Base-by-base conservation (phyloP, 2,888 invertebrate species). In the Eudasyphora cyanicolor region DNA sequence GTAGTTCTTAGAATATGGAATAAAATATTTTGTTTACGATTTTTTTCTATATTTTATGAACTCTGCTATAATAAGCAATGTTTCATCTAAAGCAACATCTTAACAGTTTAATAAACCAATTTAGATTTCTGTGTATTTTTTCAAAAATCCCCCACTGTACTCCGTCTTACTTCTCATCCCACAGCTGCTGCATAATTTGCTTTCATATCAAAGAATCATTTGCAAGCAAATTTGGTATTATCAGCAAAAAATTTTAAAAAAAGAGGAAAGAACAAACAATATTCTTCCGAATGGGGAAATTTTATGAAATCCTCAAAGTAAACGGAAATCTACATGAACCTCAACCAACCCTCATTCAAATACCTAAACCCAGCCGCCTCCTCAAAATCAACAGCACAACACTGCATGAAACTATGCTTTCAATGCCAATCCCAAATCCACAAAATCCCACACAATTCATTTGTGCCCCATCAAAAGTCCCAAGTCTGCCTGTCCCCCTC, bases 221-320 rank as follows among this genome's bases (percentile, higher is more conserved):
- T 64, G 64, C 64, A 64, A 19, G 35, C 64, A 38, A 64, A 64
- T 64, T 42, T 42, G 67, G 38, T 42, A 38, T 38, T 67, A 67
- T 67, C 67, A 42, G 67, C 67, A 67, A 67, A 14, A 19, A 42
- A n/a, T n/a, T n/a, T n/a, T n/a, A n/a, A 38, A 21, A 64, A 64
- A 35, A 57, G 12, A 21, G 17, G 19, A 21, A 35, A 62, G 32
- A 62, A 62, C 4, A 62, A 49, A 51, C 21, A 57, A 57, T 14
- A 10, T 57, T n/a, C n/a, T n/a, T n/a, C n/a, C n/a, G 24, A 67
- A 67, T 24, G 21, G 35, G 14, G 21, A 42, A 67, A 14, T 67
- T 67, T 67, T 21, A 24, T 64, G 14, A 67, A 67, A 67, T 24
- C 19, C 67, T 24, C 60, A 64, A 64, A 64, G 64, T 64, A 64